Base-by-base conservation (phyloP, 2,113 vertebrate genomes). In the Toxostoma redivivum region DNA sequence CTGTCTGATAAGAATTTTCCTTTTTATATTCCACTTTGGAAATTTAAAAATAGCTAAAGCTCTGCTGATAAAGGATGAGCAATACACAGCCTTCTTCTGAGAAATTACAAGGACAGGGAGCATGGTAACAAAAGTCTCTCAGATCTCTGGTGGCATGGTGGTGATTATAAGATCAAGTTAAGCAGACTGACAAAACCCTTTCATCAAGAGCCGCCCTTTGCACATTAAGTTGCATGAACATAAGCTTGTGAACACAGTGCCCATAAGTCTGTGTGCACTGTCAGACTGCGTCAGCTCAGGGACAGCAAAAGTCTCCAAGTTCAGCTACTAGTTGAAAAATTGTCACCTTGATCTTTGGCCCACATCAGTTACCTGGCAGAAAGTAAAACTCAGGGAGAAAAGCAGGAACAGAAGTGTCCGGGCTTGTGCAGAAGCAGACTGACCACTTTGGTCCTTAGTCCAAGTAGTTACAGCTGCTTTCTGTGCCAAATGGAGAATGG, bases 181-280 rank as follows among this genome's bases (percentile, higher is more conserved):
- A 71, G 42, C 28, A 77, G 89, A 56, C 7, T 4, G 5, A 50
- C 28, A 91, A 67, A 82, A 57, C 47, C 25, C 90, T 85, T 93
- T 82, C 54, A 93, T 93, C 74, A 61, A 76, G 61, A 89, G 37
- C 25, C 86, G 65, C 42, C 54, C 65, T 86, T 87, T 69, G 33
- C 28, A 45, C 56, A 20, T 67, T 82, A 73, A 74, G 28, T 31
- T 85, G 17, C 23, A 24, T 1, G 31, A 24, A 27, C 15, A 19
- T 11, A 51, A 85, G 14, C 31, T 53, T 64, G 65, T 53, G 87
- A 62, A 66, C 27, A 22, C 27, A 11, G 12, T 3, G 5, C 37
- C 38, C 0, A 0, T 61, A 58, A 33, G 35, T 45, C 51, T 44
- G 47, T 0, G 2, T 60, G 66, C 33, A 15, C 2, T 24, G 62